Conservation (phyloP, 2,113 vertebrate species). For the Lipophrys pholis region DNA sequence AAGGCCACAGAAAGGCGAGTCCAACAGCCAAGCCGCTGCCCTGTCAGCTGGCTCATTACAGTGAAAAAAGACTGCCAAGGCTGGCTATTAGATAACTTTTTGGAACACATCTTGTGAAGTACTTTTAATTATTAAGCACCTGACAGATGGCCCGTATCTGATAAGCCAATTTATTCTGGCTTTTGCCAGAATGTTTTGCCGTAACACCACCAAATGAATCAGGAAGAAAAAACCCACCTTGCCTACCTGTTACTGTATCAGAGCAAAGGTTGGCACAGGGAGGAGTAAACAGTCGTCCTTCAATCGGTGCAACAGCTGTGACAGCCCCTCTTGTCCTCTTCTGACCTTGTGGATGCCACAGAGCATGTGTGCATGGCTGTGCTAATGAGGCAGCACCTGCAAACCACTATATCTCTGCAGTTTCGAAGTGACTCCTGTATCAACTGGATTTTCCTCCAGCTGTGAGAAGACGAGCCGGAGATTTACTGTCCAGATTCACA, state of each 20-base stretch:
- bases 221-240: too few species aligned
- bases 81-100: conserved; percentile 54
- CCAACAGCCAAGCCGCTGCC: conserved; percentile 11
- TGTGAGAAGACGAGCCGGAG: conserved; percentile 13
- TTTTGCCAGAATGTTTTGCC: conserved; percentile 24
- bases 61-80: conserved; percentile 51
- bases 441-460: conserved; percentile 12
- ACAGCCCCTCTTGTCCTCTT: conserved; percentile 37
- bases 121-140: conserved; percentile 58
- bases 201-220: conserved; percentile 24
- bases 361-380: conserved; percentile 23
- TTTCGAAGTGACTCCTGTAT: background rate
- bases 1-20: conserved; percentile 14
- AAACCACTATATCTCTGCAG: conserved; percentile 21
- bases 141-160: conserved; percentile 52
- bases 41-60: conserved; percentile 59
- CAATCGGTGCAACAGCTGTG: conserved; percentile 40
- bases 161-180: conserved; percentile 58
- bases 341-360: conserved; percentile 47
- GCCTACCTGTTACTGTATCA: background rate
- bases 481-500: background rate
- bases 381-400: conserved; percentile 31
- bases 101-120: conserved; percentile 48
- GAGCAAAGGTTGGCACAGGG: conserved; percentile 6
- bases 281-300: conserved; percentile 22